Evolutionary conservation across 2,113 vertebrate species (phyloP), one percentile per base, ranked within the genome.

Genomic region (Semicossyphus pulcher): DNA sequence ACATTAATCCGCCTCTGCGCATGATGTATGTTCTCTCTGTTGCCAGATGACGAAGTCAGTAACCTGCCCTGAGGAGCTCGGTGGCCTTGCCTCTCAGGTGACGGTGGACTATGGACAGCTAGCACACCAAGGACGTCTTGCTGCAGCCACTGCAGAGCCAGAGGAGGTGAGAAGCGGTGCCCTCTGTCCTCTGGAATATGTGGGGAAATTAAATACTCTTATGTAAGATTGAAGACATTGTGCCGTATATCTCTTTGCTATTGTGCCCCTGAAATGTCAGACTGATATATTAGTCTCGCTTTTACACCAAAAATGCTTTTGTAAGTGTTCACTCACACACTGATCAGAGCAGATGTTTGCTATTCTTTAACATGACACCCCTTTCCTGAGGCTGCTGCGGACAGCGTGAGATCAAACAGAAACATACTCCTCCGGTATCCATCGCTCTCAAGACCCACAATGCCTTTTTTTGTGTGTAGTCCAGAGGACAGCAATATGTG

Each of bases 41-140:
- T 87, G 2, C 31, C 93, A 99, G 98, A 99, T 99, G 97, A 97
- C 97, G 56, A 99, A 99, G 91, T 99, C 98, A 28, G 96, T 99
- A 89, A 98, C 97, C 81, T 97, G 97, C 90, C 97, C 97, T 0
- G 97, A 99, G 75, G 98, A 99, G 89, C 88, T 99, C 66, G 97
- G 98, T 71, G 96, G 96, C 85, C 95, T 99, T 75, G 98, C 98
- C 56, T 99, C 97, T 81, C 98, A 99, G 92, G 97, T 99, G 93
- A 99, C 96, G 3, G 95, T 91, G 88, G 98, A 99, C 94, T 99
- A 99, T 82, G 95, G 95, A 86, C 97, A 99, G 90, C 93, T 99
- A 73, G 96, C 97, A 45, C 95, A 96, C 47, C 97, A 99, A 91
- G 97, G 98, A 78, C 95, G 95, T 60, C 94, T 99, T 86, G 98